phyloP scores from a whole-genome alignment of 2,113 vertebrate species.

The Sisor rabdophorus region DNA sequence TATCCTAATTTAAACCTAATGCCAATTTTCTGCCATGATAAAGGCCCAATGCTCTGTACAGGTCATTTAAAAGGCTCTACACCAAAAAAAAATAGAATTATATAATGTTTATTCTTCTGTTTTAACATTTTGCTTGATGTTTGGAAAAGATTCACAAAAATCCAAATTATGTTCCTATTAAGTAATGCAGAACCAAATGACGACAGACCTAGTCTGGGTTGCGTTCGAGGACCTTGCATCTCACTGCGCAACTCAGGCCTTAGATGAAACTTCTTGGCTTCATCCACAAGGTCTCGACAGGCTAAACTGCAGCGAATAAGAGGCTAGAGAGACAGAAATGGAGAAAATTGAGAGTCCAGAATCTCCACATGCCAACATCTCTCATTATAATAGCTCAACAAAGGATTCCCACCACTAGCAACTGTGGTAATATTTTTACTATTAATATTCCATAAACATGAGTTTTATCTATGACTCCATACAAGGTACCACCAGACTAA shows the following conservation, averaged over 20 bases:
- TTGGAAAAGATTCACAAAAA: neutral
- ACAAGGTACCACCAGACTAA: neutral
- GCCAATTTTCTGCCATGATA: no score
- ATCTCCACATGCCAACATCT: neutral
- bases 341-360: conserved; percentile 4
- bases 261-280: conserved; percentile 98
- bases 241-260: conserved; percentile 93
- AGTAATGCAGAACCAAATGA: conserved; percentile 8
- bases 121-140: no score
- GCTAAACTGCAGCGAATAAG: conserved; percentile 92
- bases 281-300: conserved; percentile 95
- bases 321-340: conserved; percentile 69
- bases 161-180: neutral
- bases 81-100: no score
- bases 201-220: conserved; percentile 84
- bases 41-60: no score
- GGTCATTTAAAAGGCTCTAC: no score
- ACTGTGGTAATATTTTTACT: neutral
- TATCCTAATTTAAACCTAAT: neutral
- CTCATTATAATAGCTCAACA: neutral
- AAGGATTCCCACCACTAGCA: neutral
- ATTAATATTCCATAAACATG: neutral
- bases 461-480: neutral
- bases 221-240: conserved; percentile 95
- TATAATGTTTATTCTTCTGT: no score